A percentile compares a stretch with the other conserved stretches of the same genome.
Evolutionary conservation across 2,888 invertebrate genomes (phyloP).

Genomic region (Galeopsomyia nigrocyanea): DNA sequence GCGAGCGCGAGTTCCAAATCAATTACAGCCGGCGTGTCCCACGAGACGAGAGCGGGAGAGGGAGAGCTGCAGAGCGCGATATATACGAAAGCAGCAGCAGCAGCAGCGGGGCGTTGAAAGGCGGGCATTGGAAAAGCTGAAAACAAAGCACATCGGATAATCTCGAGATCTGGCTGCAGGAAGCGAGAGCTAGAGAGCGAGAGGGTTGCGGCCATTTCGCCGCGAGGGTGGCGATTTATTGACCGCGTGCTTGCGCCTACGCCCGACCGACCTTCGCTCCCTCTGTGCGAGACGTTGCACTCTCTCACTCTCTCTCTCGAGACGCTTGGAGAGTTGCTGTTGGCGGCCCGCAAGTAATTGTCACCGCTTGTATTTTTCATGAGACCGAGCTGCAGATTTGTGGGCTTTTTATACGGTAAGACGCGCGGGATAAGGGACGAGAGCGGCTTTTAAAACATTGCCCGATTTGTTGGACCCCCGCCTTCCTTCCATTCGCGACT

Average conservation of each 20-base stretch:
- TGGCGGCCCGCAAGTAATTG: constrained; percentile 24
- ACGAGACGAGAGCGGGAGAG: no score
- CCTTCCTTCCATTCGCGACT: neutral
- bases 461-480: neutral
- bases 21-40: no score
- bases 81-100: no score
- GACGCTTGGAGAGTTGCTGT: no score
- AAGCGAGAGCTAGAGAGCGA: constrained; percentile 5
- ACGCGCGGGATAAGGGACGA: neutral
- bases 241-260: constrained; percentile 28
- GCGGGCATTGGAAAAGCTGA: neutral
- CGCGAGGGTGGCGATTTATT: constrained; percentile 33
- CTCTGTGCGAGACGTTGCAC: neutral
- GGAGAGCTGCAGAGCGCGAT: no score
- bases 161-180: neutral
- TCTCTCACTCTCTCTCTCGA: constrained; percentile 9
- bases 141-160: neutral
- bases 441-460: no score
- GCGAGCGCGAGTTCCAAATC: no score
- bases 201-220: constrained; percentile 17
- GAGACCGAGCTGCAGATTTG: constrained; percentile 23
- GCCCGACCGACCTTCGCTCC: constrained; percentile 4
- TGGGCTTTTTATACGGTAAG: constrained; percentile 30
- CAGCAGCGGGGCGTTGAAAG: neutral
- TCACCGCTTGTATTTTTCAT: constrained; percentile 38